A percentile compares a stretch with the other conserved stretches of the same genome.
phyloP scores from a whole-genome alignment of 2,113 vertebrate genomes.

The Cryptotis parvus region DNA sequence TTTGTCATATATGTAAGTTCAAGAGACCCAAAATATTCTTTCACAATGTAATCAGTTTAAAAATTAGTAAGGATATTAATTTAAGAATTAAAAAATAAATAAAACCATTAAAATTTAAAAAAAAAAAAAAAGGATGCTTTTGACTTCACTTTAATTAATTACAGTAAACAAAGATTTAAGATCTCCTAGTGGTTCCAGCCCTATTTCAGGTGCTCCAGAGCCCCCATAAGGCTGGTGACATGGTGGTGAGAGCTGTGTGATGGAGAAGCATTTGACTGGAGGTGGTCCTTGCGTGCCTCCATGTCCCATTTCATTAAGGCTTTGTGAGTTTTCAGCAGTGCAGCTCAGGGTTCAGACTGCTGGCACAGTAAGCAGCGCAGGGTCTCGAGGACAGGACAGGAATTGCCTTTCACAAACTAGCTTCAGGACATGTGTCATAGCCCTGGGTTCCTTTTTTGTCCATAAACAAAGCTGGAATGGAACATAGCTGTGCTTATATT shows the following conservation, averaged over 20 bases:
- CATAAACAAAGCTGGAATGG: not conserved
- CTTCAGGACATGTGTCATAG: fast-evolving
- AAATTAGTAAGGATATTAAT: slow-evolving; percentile 14
- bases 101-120: too few species aligned
- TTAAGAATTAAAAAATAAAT: too few species aligned
- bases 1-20: not conserved
- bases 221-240: not conserved
- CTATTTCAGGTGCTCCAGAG: not conserved
- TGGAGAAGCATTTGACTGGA: not conserved
- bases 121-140: too few species aligned
- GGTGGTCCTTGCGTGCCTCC: not conserved
- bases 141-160: not conserved
- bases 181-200: not conserved
- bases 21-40: not conserved
- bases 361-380: not conserved
- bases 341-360: not conserved
- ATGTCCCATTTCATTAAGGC: not conserved
- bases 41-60: not conserved
- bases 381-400: not conserved
- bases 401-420: not conserved
- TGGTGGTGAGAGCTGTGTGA: fast-evolving
- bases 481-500: not conserved
- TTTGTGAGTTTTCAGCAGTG: not conserved
- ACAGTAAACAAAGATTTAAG: not conserved
- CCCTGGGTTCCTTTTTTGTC: not conserved